Conservation (phyloP, 2,113 vertebrate genomes). For the Nycticorax nycticorax region DNA sequence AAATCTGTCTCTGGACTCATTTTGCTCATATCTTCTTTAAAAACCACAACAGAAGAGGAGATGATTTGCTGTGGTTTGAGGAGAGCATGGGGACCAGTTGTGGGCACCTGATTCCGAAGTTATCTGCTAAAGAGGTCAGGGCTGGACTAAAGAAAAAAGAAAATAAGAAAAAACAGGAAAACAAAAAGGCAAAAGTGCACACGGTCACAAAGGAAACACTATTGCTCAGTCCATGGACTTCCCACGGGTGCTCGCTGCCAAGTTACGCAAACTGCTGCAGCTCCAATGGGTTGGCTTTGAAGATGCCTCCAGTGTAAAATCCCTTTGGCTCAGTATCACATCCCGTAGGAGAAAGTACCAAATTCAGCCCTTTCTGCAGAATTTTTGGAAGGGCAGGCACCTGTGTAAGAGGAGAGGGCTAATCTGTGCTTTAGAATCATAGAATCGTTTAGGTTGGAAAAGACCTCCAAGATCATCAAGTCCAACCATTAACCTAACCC, state of each 20-base stretch:
- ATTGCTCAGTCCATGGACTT: background rate
- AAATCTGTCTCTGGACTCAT: background rate
- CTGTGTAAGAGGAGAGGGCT: background rate
- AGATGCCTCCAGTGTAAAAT: background rate
- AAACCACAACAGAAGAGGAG: background rate
- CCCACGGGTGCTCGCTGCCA: background rate
- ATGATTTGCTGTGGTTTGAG: background rate
- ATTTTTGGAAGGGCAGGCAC: background rate
- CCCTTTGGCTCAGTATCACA: background rate
- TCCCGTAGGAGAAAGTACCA: background rate
- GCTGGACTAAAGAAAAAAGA: background rate
- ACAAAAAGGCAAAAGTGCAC: background rate
- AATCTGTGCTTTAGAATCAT: background rate
- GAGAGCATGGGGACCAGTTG: background rate
- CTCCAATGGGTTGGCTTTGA: background rate
- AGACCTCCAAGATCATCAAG: too few species aligned
- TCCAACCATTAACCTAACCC: too few species aligned
- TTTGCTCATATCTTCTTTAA: background rate
- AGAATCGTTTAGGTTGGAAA: too few species aligned
- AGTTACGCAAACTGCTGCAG: background rate
- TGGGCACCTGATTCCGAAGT: background rate
- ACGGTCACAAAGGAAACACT: background rate
- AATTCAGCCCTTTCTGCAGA: background rate
- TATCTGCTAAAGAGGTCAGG: background rate
- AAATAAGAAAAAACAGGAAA: background rate